Evolutionary conservation across 1,140 invertebrate species (phyloP).

Genomic region (Sycophaga agraensis): DNA sequence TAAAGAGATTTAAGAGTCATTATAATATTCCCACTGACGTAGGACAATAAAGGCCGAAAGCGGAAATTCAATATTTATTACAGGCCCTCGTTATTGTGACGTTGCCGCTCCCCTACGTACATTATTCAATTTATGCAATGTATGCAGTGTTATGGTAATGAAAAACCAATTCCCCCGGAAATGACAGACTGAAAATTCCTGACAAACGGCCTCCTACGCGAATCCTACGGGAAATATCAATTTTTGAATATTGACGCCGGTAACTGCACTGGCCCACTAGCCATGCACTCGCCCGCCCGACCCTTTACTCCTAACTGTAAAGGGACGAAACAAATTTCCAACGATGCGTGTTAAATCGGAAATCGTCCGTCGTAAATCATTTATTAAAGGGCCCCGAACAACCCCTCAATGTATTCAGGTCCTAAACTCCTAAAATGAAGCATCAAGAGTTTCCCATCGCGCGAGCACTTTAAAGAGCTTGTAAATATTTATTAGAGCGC

Average conservation of each 20-base stretch:
- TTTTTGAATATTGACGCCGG: no score
- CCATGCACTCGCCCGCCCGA: no score
- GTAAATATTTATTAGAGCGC: no score
- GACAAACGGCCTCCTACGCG: no score
- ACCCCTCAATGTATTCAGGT: no score
- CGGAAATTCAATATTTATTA: conserved; percentile 8
- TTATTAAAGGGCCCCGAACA: no score
- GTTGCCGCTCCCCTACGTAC: not conserved
- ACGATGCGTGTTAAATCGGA: not conserved
- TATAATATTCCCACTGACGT: not conserved
- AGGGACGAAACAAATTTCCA: not conserved
- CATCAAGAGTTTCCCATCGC: no score
- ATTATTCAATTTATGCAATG: not conserved
- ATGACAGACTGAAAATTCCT: not conserved
- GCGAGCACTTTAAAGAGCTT: no score
- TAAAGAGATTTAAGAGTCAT: conserved; percentile 4
- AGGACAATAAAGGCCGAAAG: not conserved
- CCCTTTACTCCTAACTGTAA: no score
- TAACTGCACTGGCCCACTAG: no score
- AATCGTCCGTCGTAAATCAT: not conserved
- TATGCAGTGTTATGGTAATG: not conserved
- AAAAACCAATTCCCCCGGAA: not conserved
- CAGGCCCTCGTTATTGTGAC: not conserved
- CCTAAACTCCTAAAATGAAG: no score
- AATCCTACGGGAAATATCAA: no score